Evolutionary conservation across 1,140 invertebrate species (phyloP).

Genomic region (Eriosoma lanigerum): DNA sequence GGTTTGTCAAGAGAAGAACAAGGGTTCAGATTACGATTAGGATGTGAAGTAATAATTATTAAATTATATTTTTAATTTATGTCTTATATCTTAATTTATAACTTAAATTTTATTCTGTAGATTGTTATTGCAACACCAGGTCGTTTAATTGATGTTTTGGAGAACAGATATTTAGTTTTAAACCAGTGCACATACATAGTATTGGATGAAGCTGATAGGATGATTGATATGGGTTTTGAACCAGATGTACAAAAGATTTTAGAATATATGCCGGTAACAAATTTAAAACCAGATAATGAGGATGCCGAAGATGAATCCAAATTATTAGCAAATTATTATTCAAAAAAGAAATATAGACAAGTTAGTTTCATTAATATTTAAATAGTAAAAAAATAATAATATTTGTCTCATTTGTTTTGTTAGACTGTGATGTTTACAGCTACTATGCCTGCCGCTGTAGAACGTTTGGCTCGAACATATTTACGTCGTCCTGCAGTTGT

Average conservation of each 20-base stretch:
- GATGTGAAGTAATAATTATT: constrained; percentile 76
- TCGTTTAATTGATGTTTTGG: constrained; percentile 97
- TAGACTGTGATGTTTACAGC: constrained; percentile 99
- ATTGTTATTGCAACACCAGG: constrained; percentile 99
- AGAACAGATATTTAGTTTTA: constrained; percentile 96
- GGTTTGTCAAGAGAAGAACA: constrained; percentile 97
- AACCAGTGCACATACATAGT: constrained; percentile 94
- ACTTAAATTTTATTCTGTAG: constrained; percentile 59
- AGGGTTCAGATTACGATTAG: constrained; percentile 92
- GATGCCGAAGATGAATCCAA: constrained; percentile 95
- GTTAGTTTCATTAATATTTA: constrained; percentile 57
- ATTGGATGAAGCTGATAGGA: constrained; percentile 94
- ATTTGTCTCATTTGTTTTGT: constrained; percentile 10
- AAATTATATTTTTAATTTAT: not conserved
- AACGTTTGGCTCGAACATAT: constrained; percentile 92
- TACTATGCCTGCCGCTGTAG: constrained; percentile 98
- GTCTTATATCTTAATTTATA: not conserved
- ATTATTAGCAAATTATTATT: constrained; percentile 91
- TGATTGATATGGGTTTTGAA: constrained; percentile 99
- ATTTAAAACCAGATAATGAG: constrained; percentile 97
- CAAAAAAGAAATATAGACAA: constrained; percentile 96
- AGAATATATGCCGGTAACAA: constrained; percentile 97
- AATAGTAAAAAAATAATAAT: constrained; percentile 16
- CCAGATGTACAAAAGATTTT: constrained; percentile 97
- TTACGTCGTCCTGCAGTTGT: constrained; percentile 94